Evolutionary conservation across 2,113 vertebrate genomes (phyloP).

Genomic region (Cacatua alba): DNA sequence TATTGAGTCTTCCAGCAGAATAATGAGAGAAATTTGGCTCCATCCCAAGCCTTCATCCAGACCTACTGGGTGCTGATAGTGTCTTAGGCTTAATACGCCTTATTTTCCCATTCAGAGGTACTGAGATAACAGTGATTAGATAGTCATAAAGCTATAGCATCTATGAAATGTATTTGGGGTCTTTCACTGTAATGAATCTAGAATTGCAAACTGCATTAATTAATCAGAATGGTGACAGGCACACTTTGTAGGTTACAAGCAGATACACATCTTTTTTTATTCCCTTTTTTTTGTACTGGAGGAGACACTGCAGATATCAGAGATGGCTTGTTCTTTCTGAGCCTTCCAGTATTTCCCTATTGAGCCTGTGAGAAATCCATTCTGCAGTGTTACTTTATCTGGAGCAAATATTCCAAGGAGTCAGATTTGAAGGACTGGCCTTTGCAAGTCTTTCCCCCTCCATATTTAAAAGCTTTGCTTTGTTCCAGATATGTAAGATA

Average conservation of each 20-base stretch:
- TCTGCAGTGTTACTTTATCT: neutral
- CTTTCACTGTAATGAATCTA: neutral
- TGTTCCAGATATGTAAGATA: neutral
- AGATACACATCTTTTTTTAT: accelerated
- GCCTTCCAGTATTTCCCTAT: neutral
- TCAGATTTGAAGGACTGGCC: neutral
- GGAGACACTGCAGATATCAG: neutral
- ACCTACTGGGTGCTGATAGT: neutral
- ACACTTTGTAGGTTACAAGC: neutral
- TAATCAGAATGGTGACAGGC: neutral
- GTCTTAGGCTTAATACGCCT: neutral
- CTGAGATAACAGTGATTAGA: neutral
- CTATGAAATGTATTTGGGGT: neutral
- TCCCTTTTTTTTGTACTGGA: neutral
- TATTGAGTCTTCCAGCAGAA: neutral
- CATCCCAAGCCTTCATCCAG: neutral
- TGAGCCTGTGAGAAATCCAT: neutral
- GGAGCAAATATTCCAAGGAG: neutral
- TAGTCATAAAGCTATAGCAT: neutral
- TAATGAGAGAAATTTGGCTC: neutral
- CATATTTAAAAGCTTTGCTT: neutral
- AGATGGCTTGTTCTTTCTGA: neutral
- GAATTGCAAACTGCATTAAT: neutral
- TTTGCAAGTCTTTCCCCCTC: neutral
- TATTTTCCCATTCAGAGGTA: neutral